Conservation (phyloP, 1,140 invertebrate species). For the Manduca sexta region DNA sequence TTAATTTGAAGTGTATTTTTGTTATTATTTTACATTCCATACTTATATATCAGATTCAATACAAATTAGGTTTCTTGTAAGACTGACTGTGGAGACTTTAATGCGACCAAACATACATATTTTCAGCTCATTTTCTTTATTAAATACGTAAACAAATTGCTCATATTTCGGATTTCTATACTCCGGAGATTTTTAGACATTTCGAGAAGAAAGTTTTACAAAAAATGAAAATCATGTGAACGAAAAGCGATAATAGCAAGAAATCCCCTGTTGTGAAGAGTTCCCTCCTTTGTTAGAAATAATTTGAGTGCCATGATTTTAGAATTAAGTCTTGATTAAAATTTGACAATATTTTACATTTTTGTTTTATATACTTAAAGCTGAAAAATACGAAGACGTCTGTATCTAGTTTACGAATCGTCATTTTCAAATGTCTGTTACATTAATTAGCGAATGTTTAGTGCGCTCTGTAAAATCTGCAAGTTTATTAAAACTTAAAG, state of each 20-base stretch:
- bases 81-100: constrained; percentile 58
- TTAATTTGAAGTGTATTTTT: constrained; percentile 26
- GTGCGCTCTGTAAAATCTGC: neutral
- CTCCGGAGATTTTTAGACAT: constrained; percentile 18
- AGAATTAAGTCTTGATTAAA: constrained; percentile 53
- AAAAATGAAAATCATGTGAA: constrained; percentile 18
- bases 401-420: no score
- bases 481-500: constrained; percentile 1
- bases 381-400: neutral
- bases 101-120: constrained; percentile 43
- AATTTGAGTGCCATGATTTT: constrained; percentile 66
- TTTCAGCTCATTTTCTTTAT: constrained; percentile 32
- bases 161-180: constrained; percentile 45
- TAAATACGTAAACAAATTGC: constrained; percentile 57
- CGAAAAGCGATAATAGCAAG: constrained; percentile 26
- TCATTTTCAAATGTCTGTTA: no score
- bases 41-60: constrained; percentile 43
- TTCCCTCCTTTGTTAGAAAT: constrained; percentile 65
- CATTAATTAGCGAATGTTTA: no score
- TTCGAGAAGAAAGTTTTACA: constrained; percentile 24
- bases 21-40: constrained; percentile 54
- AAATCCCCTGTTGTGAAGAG: constrained; percentile 56
- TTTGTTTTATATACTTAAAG: constrained; percentile 12
- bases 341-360: constrained; percentile 64
- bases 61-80: constrained; percentile 59